phyloP scores from a whole-genome alignment of 2,113 vertebrate species.

The Dipodomys stephensi region DNA sequence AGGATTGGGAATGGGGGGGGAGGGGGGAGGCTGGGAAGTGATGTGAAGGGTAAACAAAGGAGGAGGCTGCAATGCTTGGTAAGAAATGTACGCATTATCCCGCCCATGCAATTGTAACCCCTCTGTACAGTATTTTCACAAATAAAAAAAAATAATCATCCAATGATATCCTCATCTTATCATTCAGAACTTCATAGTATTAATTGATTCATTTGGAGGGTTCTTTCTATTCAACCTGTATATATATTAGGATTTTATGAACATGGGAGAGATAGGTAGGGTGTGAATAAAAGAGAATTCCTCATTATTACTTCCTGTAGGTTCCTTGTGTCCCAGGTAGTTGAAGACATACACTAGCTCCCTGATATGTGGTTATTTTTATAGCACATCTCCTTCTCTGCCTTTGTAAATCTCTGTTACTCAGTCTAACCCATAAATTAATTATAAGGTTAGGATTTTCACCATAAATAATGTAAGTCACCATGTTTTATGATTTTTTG shows the following conservation, averaged over 20 bases:
- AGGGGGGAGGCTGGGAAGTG: too few species aligned
- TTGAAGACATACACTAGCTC: background rate
- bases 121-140: too few species aligned
- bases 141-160: too few species aligned
- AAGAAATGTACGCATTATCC: too few species aligned
- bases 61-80: too few species aligned
- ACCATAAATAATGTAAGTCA: background rate
- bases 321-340: fast-evolving
- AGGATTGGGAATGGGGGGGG: too few species aligned
- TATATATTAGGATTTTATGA: background rate
- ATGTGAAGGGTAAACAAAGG: too few species aligned
- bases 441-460: background rate
- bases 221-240: background rate
- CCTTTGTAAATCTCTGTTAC: background rate
- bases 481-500: background rate
- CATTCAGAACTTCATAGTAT: background rate
- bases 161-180: background rate
- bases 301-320: background rate
- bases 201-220: background rate
- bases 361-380: background rate
- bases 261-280: background rate
- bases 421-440: background rate
- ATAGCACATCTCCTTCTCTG: background rate
- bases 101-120: too few species aligned
- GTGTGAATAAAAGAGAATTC: background rate